Conservation (phyloP, 2,113 vertebrate species). For the human (Homo sapiens) region DNA sequence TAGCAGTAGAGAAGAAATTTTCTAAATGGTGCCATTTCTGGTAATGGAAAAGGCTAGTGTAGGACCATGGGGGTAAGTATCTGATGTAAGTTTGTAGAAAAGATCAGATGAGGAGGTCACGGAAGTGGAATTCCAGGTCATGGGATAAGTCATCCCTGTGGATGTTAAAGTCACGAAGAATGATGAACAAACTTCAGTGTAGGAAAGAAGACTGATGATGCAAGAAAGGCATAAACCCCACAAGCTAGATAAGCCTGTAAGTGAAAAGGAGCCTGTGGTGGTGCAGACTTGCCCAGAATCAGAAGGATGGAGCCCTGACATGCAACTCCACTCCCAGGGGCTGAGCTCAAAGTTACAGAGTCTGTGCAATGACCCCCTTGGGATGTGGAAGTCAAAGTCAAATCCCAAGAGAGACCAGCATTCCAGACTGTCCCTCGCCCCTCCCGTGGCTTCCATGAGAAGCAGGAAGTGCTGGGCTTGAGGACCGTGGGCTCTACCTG, state of each 20-base stretch:
- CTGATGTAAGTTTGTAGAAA: background rate
- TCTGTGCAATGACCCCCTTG: background rate
- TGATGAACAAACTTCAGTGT: background rate
- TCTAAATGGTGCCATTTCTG: background rate
- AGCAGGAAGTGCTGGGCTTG: background rate
- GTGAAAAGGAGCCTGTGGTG: background rate
- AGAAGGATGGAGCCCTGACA: background rate
- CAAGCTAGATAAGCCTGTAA: background rate
- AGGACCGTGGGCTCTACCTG: background rate
- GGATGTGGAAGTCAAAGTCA: background rate
- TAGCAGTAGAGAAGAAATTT: background rate
- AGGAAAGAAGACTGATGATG: background rate
- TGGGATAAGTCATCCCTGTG: background rate
- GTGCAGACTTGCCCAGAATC: background rate
- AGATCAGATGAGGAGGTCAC: background rate
- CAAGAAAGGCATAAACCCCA: background rate
- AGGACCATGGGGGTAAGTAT: background rate
- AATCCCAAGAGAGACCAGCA: background rate
- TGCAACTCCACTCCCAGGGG: background rate
- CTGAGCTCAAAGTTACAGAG: background rate
- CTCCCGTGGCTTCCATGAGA: background rate
- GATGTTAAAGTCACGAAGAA: background rate
- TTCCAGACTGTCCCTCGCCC: background rate
- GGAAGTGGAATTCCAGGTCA: background rate
- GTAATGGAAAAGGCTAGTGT: background rate